Evolutionary conservation across 2,113 vertebrate genomes (phyloP).

Genomic region (Pomatostomus ruficeps): DNA sequence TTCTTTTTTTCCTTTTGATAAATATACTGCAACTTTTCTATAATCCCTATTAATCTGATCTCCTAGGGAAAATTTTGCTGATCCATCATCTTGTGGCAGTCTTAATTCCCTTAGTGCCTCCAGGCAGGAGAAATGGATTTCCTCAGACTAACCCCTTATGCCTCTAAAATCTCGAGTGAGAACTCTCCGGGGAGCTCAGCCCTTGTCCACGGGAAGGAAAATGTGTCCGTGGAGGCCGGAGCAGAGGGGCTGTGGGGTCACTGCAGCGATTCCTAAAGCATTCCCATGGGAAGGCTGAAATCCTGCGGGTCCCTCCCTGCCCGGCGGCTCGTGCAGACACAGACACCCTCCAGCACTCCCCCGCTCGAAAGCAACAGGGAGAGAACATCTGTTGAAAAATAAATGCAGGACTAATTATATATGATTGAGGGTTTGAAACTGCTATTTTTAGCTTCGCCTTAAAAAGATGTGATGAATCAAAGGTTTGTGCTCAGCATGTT

Average conservation of each 20-base stretch:
- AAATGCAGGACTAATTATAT: conserved; percentile 24
- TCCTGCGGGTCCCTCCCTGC: neutral
- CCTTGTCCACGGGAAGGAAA: neutral
- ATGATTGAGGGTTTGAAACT: neutral
- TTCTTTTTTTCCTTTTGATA: conserved; percentile 32
- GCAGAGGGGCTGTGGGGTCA: neutral
- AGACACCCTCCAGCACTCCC: neutral
- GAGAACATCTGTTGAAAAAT: conserved; percentile 39
- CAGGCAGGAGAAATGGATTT: conserved; percentile 20
- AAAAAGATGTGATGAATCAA: neutral
- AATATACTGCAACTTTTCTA: conserved; percentile 28
- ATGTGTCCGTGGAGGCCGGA: neutral
- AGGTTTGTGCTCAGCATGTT: neutral
- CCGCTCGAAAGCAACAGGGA: neutral
- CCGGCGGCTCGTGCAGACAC: neutral
- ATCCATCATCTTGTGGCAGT: conserved; percentile 21
- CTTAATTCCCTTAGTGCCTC: neutral
- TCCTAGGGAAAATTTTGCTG: conserved; percentile 25
- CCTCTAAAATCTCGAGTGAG: neutral
- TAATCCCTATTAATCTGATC: conserved; percentile 68
- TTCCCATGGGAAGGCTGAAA: neutral
- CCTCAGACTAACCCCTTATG: neutral
- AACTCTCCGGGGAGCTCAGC: neutral
- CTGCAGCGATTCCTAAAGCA: neutral
- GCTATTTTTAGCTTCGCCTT: neutral